Conservation (phyloP, 1,140 invertebrate genomes). For the Caenorhabditis briggsae region DNA sequence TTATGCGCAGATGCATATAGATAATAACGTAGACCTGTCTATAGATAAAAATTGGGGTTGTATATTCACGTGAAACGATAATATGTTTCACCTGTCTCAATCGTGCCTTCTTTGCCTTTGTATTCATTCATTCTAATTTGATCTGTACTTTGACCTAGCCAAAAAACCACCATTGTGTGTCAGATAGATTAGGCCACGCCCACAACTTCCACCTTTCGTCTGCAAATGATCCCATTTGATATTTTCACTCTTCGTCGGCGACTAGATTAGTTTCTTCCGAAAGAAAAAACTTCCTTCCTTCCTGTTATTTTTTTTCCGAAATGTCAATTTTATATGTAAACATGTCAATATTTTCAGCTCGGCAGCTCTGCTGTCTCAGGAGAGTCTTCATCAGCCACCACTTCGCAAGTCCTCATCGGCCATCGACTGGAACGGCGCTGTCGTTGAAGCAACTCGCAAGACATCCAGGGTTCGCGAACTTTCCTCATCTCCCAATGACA, state of each 20-base stretch:
- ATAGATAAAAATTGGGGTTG: neutral
- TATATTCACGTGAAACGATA: slow-evolving; percentile 39
- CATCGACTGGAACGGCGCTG: slow-evolving; percentile 54
- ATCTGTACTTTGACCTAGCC: slow-evolving; percentile 31
- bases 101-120: neutral
- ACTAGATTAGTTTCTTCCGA: neutral
- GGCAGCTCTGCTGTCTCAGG: slow-evolving; percentile 56
- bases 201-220: neutral
- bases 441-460: slow-evolving; percentile 47
- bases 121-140: slow-evolving; percentile 23
- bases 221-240: slow-evolving; percentile 30
- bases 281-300: neutral
- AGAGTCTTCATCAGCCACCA: slow-evolving; percentile 50
- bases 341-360: slow-evolving; percentile 49
- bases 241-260: slow-evolving; percentile 14
- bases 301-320: neutral
- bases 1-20: slow-evolving; percentile 49
- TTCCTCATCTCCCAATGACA: neutral
- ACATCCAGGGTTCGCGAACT: slow-evolving; percentile 49
- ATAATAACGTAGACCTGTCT: slow-evolving; percentile 45
- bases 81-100: slow-evolving; percentile 23
- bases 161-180: slow-evolving; percentile 44
- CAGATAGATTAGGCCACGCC: slow-evolving; percentile 20
- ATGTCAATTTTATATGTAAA: neutral
- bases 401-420: slow-evolving; percentile 64